A percentile compares a stretch with the other conserved stretches of the same genome.
These are phyloP conservation scores for Eupithecia dodoneata DNA, from an alignment of 2,888 invertebrate species.

Conservation along the genomic window DNA sequence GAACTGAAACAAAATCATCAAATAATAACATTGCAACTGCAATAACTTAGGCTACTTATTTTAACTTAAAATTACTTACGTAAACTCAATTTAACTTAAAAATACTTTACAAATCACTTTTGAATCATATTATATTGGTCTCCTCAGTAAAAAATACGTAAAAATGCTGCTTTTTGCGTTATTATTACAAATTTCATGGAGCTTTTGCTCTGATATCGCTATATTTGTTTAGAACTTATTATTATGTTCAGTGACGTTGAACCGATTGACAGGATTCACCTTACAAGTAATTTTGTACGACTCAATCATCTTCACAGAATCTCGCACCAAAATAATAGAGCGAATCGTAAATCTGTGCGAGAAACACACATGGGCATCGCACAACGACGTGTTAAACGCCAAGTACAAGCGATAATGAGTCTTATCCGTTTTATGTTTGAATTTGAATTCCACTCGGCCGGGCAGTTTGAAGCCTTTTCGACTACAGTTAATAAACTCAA, in stretches of 20 bases:
- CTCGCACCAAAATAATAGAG: slow-evolving; percentile 74
- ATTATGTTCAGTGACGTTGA: slow-evolving; percentile 34
- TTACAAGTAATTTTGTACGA: slow-evolving; percentile 80
- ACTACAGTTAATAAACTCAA: slow-evolving; percentile 69
- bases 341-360: slow-evolving; percentile 74
- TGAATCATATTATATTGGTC: background rate
- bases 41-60: slow-evolving; percentile 49
- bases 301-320: slow-evolving; percentile 77
- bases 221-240: slow-evolving; percentile 11
- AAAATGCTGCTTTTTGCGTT: background rate
- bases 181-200: background rate
- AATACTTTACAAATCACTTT: background rate
- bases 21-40: slow-evolving; percentile 43
- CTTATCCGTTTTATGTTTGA: slow-evolving; percentile 71
- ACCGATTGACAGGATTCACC: slow-evolving; percentile 73
- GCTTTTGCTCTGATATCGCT: background rate
- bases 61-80: slow-evolving; percentile 25
- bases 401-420: slow-evolving; percentile 77
- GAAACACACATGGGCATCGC: slow-evolving; percentile 71
- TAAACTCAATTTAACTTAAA: slow-evolving; percentile 15
- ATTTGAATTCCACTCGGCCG: slow-evolving; percentile 76
- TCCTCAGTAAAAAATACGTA: background rate
- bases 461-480: slow-evolving; percentile 71
- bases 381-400: slow-evolving; percentile 75
- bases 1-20: background rate